phyloP scores from a whole-genome alignment of 2,797 vertebrate genomes.

The Amazona ochrocephala region DNA sequence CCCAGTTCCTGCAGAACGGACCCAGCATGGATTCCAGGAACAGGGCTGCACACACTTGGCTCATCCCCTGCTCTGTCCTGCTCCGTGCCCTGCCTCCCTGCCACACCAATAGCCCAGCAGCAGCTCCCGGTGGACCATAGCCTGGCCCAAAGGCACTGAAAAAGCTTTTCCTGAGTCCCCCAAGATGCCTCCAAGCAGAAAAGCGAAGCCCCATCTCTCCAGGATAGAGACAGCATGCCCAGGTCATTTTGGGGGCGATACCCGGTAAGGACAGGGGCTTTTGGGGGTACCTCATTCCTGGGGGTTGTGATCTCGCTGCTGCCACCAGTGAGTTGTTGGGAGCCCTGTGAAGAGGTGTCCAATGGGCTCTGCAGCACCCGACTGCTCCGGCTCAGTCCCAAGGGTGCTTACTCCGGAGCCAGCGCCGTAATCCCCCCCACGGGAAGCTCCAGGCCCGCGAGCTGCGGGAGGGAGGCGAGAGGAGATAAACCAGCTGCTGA shows the following conservation, averaged over 20 bases:
- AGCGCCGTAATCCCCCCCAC: background rate
- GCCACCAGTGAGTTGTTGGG: background rate
- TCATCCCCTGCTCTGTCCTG: background rate
- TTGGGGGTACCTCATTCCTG: slow-evolving; percentile 4
- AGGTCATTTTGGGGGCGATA: background rate
- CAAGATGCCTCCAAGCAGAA: background rate
- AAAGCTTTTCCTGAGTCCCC: fast-evolving
- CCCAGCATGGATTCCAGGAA: background rate
- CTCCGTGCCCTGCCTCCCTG: background rate
- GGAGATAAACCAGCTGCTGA: background rate
- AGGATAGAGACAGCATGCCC: background rate
- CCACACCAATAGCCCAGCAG: background rate
- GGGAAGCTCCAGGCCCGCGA: background rate
- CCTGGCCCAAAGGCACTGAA: background rate
- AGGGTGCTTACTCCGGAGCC: background rate
- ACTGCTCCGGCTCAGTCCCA: background rate
- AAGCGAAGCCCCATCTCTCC: background rate
- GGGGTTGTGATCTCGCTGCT: background rate
- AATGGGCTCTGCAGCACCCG: fast-evolving
- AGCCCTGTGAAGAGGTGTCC: background rate
- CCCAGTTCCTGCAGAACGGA: background rate
- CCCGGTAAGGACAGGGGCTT: background rate
- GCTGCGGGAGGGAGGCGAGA: background rate
- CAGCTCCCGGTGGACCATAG: background rate
- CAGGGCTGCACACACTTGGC: fast-evolving